Conservation (phyloP, 1,140 invertebrate genomes). For the Penaeus chinensis region DNA sequence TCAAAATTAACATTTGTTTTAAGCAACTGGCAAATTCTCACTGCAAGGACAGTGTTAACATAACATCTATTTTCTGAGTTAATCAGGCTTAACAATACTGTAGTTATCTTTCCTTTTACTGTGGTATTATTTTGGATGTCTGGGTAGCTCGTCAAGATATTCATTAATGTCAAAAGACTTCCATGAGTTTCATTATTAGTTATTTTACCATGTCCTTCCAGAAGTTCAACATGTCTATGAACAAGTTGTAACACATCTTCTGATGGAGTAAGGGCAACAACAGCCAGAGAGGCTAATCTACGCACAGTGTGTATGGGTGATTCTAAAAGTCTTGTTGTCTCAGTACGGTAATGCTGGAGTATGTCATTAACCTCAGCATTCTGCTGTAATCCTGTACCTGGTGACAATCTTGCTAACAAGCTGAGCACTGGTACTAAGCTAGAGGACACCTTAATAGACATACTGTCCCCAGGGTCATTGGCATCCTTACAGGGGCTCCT, state of each 20-base stretch:
- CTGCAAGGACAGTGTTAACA: constrained; percentile 17
- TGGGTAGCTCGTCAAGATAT: constrained; percentile 35
- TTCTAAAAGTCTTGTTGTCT: constrained; percentile 25
- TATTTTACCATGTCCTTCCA: not conserved
- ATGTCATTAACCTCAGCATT: constrained; percentile 25
- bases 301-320: constrained; percentile 59
- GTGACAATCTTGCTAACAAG: constrained; percentile 69
- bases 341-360: constrained; percentile 16
- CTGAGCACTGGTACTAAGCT: constrained; percentile 67
- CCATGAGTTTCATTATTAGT: constrained; percentile 35
- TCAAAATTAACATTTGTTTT: too few species aligned
- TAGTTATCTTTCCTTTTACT: constrained; percentile 19
- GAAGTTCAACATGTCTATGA: not conserved
- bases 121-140: not conserved
- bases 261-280: constrained; percentile 52
- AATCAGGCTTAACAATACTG: not conserved
- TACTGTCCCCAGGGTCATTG: too few species aligned
- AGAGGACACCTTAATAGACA: constrained; percentile 38
- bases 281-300: constrained; percentile 33
- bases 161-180: constrained; percentile 13
- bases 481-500: not conserved
- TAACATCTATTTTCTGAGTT: constrained; percentile 22
- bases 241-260: not conserved
- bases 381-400: constrained; percentile 62
- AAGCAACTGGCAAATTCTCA: constrained; percentile 16